Conservation (phyloP, 2,888 invertebrate genomes). For the Leptinotarsa juncta region DNA sequence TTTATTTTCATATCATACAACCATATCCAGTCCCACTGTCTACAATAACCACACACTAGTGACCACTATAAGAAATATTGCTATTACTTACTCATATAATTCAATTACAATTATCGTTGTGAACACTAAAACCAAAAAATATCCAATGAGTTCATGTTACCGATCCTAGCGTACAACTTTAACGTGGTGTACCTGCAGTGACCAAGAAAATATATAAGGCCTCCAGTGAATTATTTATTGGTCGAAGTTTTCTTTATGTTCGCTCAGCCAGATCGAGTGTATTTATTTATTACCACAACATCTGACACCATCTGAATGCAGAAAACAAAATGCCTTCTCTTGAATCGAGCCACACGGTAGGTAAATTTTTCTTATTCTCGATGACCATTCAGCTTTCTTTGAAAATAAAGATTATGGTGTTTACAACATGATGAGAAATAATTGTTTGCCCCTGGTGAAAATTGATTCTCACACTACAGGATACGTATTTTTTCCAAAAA, state of each 20-base stretch:
- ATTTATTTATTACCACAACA: slow-evolving; percentile 55
- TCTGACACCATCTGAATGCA: slow-evolving; percentile 18
- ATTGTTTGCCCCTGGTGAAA: too few species aligned
- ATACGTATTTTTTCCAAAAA: too few species aligned
- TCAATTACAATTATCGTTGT: neutral
- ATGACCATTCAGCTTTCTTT: neutral
- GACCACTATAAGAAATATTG: too few species aligned
- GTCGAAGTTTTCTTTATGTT: slow-evolving; percentile 59
- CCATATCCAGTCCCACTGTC: too few species aligned
- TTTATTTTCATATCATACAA: too few species aligned
- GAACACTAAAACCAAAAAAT: neutral
- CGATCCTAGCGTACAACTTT: slow-evolving; percentile 1
- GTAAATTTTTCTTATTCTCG: neutral
- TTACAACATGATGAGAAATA: too few species aligned
- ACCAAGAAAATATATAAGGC: slow-evolving; percentile 25
- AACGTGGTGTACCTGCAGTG: slow-evolving; percentile 18
- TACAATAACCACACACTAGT: too few species aligned
- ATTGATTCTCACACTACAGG: too few species aligned
- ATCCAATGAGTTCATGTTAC: slow-evolving; percentile 17
- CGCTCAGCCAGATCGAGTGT: slow-evolving; percentile 54
- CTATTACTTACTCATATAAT: neutral
- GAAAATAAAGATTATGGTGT: neutral
- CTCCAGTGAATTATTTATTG: slow-evolving; percentile 57
- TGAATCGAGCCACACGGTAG: slow-evolving; percentile 10
- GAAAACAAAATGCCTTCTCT: slow-evolving; percentile 6